Conservation (phyloP, 2,113 vertebrate species). For the Monarcha castaneiventris region DNA sequence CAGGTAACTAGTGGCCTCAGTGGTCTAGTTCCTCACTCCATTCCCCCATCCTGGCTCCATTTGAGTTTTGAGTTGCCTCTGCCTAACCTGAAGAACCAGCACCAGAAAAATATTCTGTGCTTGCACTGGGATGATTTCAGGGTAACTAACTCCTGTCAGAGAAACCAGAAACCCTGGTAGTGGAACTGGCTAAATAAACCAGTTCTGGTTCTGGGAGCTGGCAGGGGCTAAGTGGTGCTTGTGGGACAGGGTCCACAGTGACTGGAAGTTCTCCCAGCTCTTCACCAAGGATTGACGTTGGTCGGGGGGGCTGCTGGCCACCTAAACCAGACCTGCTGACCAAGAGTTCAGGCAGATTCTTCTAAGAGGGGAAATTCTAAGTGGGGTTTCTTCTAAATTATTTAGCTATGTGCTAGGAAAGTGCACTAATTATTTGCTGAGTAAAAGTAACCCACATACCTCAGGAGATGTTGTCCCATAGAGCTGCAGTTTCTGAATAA, state of each 20-base stretch:
- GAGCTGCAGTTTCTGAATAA: neutral
- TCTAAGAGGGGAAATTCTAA: neutral
- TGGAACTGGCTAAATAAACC: neutral
- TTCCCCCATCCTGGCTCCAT: neutral
- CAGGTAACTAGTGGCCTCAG: constrained; percentile 2
- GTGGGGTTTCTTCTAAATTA: neutral
- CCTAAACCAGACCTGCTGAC: neutral
- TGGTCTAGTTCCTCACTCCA: neutral
- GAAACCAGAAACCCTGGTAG: neutral
- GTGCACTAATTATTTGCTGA: neutral
- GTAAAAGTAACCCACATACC: neutral
- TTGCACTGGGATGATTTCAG: neutral
- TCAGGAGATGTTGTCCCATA: neutral
- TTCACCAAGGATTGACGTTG: neutral
- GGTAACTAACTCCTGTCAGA: neutral
- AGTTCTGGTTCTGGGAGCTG: neutral
- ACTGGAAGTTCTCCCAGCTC: neutral
- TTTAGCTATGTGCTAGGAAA: neutral
- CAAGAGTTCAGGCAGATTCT: neutral
- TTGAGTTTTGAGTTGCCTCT: neutral
- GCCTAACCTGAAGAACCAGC: constrained; percentile 19
- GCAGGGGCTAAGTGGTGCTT: neutral
- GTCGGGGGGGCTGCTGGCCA: neutral
- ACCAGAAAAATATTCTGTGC: neutral
- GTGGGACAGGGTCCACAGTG: fast-evolving